Evolutionary conservation across 2,113 vertebrate genomes (phyloP), one percentile per base, ranked within the genome.

Genomic region (Numida meleagris): DNA sequence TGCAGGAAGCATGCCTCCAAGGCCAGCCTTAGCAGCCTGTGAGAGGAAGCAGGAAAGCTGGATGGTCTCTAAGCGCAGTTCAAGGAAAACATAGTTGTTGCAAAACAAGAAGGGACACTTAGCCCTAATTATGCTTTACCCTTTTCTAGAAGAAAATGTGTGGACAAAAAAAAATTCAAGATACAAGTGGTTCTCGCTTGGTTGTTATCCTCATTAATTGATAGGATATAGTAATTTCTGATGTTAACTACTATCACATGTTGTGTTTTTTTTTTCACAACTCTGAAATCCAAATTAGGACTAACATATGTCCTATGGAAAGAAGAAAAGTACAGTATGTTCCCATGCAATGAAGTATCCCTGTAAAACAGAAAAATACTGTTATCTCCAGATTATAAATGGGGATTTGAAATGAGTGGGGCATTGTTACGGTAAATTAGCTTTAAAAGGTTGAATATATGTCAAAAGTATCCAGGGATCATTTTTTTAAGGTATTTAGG

Each of bases 1-100:
- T 0, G 0, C 13, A 38, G 67, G 43, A 86, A 2, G 2, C 57
- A 51, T 0, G 0, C 5, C 67, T 82, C 57, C n/a, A 43, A 9
- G 7, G 19, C 23, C n/a, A 72, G 45, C 18, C 4, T 10, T 6
- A 58, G 51, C 46, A 46, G 34, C 24, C 55, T 42, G 2, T 0
- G 0, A 21, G 10, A 19, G n/a, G 73, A 83, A 58, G 36, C 0
- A 4, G 24, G 31, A 87, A n/a, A 89, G 17, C 21, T 76, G 43
- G 6, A 43, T 70, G 50, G 12, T 33, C 12, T 70, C 15, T 46
- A n/a, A 55, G 34, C 31, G 29, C 12, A 21, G 18, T 50, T 90
- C 29, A 63, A 50, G 20, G 29, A 71, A 6, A 85, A 29, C 43
- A 14, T 14, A 40, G 12, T 73, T 88, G 57, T 33, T 72, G 34